These are phyloP conservation scores for Apostichopus japonicus DNA, from an alignment of 35 echinoderm and acorn worm genomes.

Conservation along the genomic window DNA sequence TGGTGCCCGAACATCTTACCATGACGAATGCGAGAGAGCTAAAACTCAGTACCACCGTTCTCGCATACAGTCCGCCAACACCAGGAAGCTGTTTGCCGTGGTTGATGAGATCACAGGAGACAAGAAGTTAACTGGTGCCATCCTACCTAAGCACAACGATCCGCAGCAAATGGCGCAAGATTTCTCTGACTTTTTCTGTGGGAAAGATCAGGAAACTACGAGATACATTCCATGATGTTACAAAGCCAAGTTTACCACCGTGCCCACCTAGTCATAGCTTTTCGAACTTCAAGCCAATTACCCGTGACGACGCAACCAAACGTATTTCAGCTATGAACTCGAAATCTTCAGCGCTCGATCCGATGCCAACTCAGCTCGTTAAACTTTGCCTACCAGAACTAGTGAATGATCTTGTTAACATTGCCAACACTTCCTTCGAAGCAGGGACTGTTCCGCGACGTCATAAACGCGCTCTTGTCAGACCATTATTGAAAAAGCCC, in stretches of 20 bases:
- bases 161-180: neutral
- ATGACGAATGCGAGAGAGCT: no score
- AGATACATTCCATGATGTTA: neutral
- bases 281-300: neutral
- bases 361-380: constrained; percentile 9
- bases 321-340: constrained; percentile 12
- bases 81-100: neutral
- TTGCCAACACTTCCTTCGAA: constrained; percentile 21
- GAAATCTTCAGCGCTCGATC: constrained; percentile 3
- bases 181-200: neutral
- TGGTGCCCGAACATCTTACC: no score
- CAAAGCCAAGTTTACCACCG: neutral
- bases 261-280: neutral
- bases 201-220: neutral
- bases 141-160: neutral
- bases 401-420: constrained; percentile 10
- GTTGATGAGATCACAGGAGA: neutral
- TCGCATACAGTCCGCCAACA: neutral
- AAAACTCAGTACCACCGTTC: no score
- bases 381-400: constrained; percentile 15
- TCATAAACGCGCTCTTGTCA: constrained; percentile 5
- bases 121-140: neutral
- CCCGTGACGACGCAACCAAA: neutral
- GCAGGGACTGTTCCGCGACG: neutral
- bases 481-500: constrained; percentile 8